Percentiles rank a stretch among this genome's conserved stretches.
phyloP scores from a whole-genome alignment of 2,888 invertebrate genomes.

The Polyommatus iphigenia region DNA sequence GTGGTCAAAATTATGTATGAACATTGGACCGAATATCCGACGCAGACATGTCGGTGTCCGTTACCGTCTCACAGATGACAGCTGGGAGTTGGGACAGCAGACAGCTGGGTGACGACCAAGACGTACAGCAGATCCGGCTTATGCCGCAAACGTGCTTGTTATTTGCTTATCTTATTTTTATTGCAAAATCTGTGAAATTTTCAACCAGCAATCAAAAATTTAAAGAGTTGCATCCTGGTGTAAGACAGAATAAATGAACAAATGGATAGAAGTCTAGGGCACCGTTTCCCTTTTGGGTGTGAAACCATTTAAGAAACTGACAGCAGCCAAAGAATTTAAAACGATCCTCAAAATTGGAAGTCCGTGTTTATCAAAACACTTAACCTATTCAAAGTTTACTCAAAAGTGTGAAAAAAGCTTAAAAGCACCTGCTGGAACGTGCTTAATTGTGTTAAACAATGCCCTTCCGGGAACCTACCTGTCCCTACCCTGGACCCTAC shows the following conservation, averaged over 20 bases:
- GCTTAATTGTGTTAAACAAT: constrained; percentile 54
- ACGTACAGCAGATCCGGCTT: no score
- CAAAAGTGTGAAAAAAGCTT: constrained; percentile 29
- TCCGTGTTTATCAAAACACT: constrained; percentile 21
- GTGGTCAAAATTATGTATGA: no score
- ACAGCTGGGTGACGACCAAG: not conserved
- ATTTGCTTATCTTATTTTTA: no score
- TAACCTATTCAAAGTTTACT: constrained; percentile 26
- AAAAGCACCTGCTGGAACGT: constrained; percentile 36
- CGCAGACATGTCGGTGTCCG: not conserved
- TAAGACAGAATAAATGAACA: no score
- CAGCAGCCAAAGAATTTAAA: not conserved
- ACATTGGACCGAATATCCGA: not conserved
- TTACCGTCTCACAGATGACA: not conserved
- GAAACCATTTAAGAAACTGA: not conserved
- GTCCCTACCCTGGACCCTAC: constrained; percentile 35
- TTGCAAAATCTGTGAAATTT: no score
- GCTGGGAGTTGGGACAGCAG: not conserved
- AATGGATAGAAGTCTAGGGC: no score
- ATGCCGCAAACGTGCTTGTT: no score
- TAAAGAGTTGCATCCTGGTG: no score
- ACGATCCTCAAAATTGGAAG: not conserved
- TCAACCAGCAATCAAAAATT: no score
- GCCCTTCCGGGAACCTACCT: constrained; percentile 56
- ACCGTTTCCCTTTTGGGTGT: not conserved